Percentiles rank a stretch among this genome's conserved stretches.
phyloP scores from a whole-genome alignment of 2,797 vertebrate genomes.

The Psittacula derbiana region DNA sequence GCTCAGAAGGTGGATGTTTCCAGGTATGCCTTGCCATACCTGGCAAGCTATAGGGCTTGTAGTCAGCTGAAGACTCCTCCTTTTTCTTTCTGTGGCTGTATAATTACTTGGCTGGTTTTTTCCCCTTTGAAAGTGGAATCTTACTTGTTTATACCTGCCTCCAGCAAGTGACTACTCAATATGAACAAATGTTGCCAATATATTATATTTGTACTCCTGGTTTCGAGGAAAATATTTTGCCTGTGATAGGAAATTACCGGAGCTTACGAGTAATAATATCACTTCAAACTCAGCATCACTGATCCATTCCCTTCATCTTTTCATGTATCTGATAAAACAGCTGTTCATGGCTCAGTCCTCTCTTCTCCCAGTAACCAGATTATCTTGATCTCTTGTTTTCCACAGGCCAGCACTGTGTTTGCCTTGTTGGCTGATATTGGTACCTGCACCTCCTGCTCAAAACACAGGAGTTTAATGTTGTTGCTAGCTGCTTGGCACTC shows the following conservation, averaged over 20 bases:
- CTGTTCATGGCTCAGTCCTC: neutral
- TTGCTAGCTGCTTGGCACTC: neutral
- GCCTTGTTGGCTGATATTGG: neutral
- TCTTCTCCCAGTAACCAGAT: neutral
- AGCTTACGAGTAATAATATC: neutral
- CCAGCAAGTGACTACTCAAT: neutral
- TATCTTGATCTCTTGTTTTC: neutral
- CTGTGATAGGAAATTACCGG: neutral
- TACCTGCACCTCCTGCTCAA: rapidly evolving
- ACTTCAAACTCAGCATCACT: neutral
- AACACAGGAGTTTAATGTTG: neutral
- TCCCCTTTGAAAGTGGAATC: neutral
- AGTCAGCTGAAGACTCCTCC: neutral
- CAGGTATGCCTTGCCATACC: neutral
- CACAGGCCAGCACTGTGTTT: neutral
- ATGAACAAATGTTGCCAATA: neutral
- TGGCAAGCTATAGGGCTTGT: neutral
- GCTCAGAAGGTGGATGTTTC: neutral
- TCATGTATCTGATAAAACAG: neutral
- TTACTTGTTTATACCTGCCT: neutral
- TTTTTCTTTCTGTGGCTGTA: neutral
- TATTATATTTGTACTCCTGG: neutral
- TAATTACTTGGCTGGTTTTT: neutral
- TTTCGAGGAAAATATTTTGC: neutral
- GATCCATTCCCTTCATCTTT: neutral